Conservation (phyloP, 1,140 invertebrate genomes). For the Calliopsis andreniformis region DNA sequence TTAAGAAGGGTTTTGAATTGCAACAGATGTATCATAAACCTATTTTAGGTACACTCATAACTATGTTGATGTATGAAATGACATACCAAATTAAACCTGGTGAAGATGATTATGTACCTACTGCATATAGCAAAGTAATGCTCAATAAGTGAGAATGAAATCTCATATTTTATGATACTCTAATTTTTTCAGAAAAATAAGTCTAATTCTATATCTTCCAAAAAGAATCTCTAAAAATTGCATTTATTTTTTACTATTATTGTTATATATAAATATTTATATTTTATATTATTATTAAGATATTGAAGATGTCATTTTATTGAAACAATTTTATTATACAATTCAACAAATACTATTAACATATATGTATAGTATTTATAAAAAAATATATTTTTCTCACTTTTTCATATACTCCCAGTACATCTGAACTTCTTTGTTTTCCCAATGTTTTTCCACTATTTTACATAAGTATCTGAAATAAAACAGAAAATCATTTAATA, state of each 20-base stretch:
- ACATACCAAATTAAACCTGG: conserved; percentile 75
- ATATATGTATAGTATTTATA: background rate
- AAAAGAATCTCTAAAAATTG: background rate
- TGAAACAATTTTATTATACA: conserved; percentile 11
- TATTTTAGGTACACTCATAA: conserved; percentile 77
- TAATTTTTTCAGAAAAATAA: background rate
- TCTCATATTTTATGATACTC: background rate
- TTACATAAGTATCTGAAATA: conserved; percentile 76
- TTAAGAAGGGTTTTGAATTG: conserved; percentile 82
- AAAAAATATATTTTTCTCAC: conserved; percentile 47
- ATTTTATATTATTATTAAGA: conserved; percentile 7
- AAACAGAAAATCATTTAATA: conserved; percentile 18
- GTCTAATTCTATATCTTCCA: background rate
- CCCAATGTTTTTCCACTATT: conserved; percentile 80
- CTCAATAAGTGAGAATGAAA: conserved; percentile 28
- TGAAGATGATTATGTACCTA: conserved; percentile 62
- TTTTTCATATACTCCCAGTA: conserved; percentile 63
- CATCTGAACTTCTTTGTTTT: conserved; percentile 78
- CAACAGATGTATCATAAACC: conserved; percentile 82
- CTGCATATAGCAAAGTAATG: conserved; percentile 19
- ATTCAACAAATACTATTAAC: background rate
- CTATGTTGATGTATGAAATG: conserved; percentile 80
- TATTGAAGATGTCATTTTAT: background rate
- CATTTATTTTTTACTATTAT: background rate
- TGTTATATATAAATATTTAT: background rate